Evolutionary conservation across 2,888 invertebrate genomes (phyloP).

Genomic region (Alcis repandata): DNA sequence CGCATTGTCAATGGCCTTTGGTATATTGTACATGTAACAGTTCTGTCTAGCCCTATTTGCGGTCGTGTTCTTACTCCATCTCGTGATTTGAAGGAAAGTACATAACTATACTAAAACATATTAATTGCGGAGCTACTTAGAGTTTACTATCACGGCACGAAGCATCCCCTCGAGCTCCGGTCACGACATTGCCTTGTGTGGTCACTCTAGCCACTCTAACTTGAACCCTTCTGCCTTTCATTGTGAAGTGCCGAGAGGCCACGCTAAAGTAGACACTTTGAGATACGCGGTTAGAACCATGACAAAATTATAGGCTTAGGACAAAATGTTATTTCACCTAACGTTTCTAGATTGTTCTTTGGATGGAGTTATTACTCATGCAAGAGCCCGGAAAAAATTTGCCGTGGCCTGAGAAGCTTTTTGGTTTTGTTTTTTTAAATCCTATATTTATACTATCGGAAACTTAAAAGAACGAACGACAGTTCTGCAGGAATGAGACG

Average conservation of each 20-base stretch:
- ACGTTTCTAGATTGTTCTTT: conserved; percentile 57
- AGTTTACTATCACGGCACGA: conserved; percentile 50
- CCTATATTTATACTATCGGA: not conserved
- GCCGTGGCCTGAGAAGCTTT: not conserved
- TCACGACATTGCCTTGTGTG: conserved; percentile 70
- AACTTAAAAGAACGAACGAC: too few species aligned
- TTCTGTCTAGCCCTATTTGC: not conserved
- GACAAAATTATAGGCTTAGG: conserved; percentile 70
- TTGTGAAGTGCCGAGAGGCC: conserved; percentile 44
- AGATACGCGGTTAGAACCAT: conserved; percentile 47
- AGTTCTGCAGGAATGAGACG: too few species aligned
- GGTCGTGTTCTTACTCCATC: conserved; percentile 1
- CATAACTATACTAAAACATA: conserved; percentile 15
- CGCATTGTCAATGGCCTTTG: too few species aligned
- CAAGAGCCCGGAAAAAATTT: conserved; percentile 33
- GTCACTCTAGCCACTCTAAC: conserved; percentile 57
- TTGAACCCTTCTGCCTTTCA: conserved; percentile 47
- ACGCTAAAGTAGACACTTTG: conserved; percentile 47
- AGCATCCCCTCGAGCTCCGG: conserved; percentile 45
- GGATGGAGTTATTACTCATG: conserved; percentile 57
- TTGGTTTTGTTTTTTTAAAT: not conserved
- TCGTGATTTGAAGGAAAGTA: conserved; percentile 14
- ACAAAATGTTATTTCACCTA: conserved; percentile 68
- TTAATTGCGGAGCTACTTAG: conserved; percentile 49
- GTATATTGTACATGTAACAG: too few species aligned